Conservation (phyloP, 2,888 invertebrate species). For the Leptopterna dolabrata region DNA sequence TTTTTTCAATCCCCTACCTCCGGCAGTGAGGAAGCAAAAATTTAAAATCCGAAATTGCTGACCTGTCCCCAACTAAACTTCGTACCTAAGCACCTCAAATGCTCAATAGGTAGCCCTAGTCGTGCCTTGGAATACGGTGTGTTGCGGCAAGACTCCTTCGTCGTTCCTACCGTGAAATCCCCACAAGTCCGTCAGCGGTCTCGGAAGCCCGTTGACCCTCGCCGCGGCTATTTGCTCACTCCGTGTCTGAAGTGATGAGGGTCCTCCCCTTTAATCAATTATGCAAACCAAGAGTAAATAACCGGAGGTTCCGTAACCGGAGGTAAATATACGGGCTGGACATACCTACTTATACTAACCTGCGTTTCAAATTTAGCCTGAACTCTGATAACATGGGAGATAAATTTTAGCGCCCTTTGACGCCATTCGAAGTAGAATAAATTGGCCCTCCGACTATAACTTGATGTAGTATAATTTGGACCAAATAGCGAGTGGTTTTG, state of each 20-base stretch:
- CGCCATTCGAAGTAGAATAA: too few relatives aligned
- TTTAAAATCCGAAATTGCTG: too few relatives aligned
- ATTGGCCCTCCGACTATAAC: too few relatives aligned
- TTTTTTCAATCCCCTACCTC: too few relatives aligned
- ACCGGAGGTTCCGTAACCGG: slow-evolving; percentile 8
- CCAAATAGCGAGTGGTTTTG: too few relatives aligned
- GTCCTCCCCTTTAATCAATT: slow-evolving; percentile 35
- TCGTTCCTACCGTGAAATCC: background rate
- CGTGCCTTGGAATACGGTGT: background rate
- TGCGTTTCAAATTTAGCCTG: background rate
- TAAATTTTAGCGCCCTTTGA: too few relatives aligned
- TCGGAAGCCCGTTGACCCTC: background rate
- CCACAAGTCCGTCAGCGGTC: background rate
- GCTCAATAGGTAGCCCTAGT: too few relatives aligned
- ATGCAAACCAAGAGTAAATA: slow-evolving; percentile 36
- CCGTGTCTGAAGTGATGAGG: slow-evolving; percentile 16
- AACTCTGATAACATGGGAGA: too few relatives aligned
- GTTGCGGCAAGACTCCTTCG: background rate
- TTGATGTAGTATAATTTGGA: too few relatives aligned
- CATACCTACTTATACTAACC: background rate
- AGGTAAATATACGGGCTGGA: slow-evolving; percentile 27
- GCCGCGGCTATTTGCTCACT: background rate
- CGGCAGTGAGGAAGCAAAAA: too few relatives aligned
- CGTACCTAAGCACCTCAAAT: too few relatives aligned
- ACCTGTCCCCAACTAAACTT: too few relatives aligned